phyloP scores from a whole-genome alignment of 1,140 invertebrate genomes.

The Rhopalosiphum maidis region DNA sequence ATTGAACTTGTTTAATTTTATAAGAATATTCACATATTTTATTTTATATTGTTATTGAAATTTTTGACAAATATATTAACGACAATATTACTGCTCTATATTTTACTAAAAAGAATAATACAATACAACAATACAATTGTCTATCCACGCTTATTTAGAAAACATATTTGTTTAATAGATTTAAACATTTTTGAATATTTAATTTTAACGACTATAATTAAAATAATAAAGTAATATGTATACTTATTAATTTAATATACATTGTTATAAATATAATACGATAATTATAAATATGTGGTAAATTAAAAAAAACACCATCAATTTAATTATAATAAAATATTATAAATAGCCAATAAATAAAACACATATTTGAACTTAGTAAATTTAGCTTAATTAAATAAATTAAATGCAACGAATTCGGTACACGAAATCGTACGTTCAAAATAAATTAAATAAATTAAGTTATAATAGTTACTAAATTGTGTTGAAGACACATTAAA shows the following conservation, averaged over 20 bases:
- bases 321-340: neutral
- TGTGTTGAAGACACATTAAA: neutral
- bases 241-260: no score
- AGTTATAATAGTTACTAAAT: neutral
- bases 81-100: neutral
- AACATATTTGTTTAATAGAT: neutral
- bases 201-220: neutral
- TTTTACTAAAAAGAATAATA: neutral
- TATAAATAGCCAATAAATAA: neutral
- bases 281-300: neutral
- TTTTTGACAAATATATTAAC: neutral
- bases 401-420: neutral
- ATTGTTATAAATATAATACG: no score
- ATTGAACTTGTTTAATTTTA: neutral
- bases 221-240: neutral
- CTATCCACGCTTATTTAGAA: neutral
- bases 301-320: neutral
- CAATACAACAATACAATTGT: neutral
- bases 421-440: neutral
- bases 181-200: neutral
- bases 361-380: neutral
- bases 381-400: slow-evolving; percentile 1
- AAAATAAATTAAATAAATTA: neutral
- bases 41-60: neutral
- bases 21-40: neutral